Evolutionary conservation across 2,797 vertebrate species (phyloP).

Genomic region (Micromesistius poutassou): DNA sequence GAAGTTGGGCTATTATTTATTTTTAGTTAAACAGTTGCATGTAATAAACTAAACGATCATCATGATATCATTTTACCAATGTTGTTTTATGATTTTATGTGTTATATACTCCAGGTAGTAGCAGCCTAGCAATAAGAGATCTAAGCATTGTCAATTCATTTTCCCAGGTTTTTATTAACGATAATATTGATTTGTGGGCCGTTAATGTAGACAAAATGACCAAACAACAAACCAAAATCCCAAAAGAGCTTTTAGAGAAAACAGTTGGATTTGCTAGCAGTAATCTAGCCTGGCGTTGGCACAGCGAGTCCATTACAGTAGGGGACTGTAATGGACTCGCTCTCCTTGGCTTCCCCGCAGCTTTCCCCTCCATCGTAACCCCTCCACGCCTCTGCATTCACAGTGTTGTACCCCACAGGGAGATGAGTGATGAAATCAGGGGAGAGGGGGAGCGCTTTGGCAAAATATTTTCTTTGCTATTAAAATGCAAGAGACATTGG

Average conservation of each 20-base stretch:
- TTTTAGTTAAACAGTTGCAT: not conserved
- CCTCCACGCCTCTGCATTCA: slow-evolving; percentile 54
- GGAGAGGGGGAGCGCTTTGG: slow-evolving; percentile 53
- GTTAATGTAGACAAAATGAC: not conserved
- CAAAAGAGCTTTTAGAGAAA: not conserved
- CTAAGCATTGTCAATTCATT: not conserved
- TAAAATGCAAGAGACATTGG: slow-evolving; percentile 74
- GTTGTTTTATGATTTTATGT: not conserved
- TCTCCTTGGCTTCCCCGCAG: slow-evolving; percentile 26
- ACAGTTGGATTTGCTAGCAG: not conserved
- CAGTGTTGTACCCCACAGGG: slow-evolving; percentile 41
- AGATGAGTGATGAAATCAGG: slow-evolving; percentile 74
- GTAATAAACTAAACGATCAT: not conserved
- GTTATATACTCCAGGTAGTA: no score
- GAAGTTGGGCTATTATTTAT: not conserved
- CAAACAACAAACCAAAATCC: not conserved
- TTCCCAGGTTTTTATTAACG: not conserved
- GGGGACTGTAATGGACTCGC: not conserved
- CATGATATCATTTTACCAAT: not conserved
- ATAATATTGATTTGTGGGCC: not conserved
- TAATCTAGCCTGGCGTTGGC: not conserved
- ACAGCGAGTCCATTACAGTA: not conserved
- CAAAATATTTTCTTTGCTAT: slow-evolving; percentile 76
- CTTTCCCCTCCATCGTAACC: slow-evolving; percentile 32
- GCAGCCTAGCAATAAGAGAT: not conserved